Evolutionary conservation across 2,113 vertebrate species (phyloP), one percentile per base, ranked within the genome.

Genomic region (Ahaetulla prasina): DNA sequence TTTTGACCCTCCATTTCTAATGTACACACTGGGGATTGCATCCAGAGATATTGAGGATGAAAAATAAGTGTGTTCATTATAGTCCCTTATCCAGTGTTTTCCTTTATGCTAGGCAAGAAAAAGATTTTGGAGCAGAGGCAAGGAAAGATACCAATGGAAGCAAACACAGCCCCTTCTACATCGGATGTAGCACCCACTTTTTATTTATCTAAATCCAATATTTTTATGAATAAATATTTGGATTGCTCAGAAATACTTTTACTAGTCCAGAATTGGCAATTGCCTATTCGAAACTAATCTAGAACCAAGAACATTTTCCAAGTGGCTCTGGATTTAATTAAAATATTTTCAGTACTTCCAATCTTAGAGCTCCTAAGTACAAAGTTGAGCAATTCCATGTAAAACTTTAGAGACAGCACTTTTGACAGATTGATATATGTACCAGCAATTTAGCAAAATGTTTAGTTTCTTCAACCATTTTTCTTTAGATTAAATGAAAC

Each of bases 261-360:
- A 55, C 49, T 85, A 39, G 43, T 85, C 53, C 18, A 4, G 45
- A 85, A 92, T 25, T 84, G 9, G 35, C 22, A 84, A 84, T 30
- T 20, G 43, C 45, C 68, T 54, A 53, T 87, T 52, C 22, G 16
- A 27, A 25, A 88, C 12, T 88, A 0, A 45, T 91, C 6, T 35
- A 92, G 93, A 91, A 22, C 8, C 45, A 93, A 7, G 90, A 93
- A 5, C 87, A 89, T 90, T 91, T 39, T 43, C 85, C 54, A 94
- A 87, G 92, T 80, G 3, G 16, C 35, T 54, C 93, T 25, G 92
- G n/a, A 94, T 90, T 90, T 53, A 89, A 63, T 27, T 47, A 89
- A 89, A 89, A 89, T 27, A 50, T 85, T 87, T 90, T 80, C 68
- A 80, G 68, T 80, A 80, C 74, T 80, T 80, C 74, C 74, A 43